Percentiles rank a stretch among this genome's conserved stretches.
Evolutionary conservation across 2,113 vertebrate species (phyloP).

Genomic region (chimpanzee (Pan troglodytes)): DNA sequence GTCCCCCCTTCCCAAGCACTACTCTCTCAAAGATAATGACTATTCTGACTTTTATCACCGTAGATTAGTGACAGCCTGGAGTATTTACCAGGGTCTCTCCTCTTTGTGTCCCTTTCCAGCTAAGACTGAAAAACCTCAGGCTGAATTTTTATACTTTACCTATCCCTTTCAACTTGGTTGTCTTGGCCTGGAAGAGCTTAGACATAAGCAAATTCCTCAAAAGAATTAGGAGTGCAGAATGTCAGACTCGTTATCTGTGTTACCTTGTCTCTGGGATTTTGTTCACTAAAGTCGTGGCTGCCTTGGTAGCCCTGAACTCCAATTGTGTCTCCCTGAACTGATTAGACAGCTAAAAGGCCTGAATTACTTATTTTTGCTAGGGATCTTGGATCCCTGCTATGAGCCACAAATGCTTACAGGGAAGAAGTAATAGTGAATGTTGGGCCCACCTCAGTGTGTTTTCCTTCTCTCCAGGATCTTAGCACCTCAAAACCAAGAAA

Average conservation of each 20-base stretch:
- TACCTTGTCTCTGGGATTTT: background rate
- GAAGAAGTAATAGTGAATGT: background rate
- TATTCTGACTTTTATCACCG: background rate
- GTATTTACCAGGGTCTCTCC: background rate
- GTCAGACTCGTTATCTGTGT: background rate
- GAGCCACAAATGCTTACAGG: background rate
- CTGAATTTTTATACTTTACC: conserved; percentile 2
- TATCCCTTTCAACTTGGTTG: background rate
- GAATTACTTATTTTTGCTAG: background rate
- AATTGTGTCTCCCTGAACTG: background rate
- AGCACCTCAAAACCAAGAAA: background rate
- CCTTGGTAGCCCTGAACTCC: background rate
- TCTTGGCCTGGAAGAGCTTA: background rate
- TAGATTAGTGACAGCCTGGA: background rate
- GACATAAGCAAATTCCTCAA: conserved; percentile 13
- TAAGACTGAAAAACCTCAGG: background rate
- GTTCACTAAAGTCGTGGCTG: background rate
- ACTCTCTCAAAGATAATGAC: background rate
- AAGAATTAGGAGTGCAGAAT: background rate
- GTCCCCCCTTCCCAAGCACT: background rate
- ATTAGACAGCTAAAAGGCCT: background rate
- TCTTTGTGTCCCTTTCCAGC: conserved; percentile 6
- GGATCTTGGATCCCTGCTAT: background rate
- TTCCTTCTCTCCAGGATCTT: background rate
- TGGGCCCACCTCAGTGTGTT: background rate